Percentiles rank a stretch among this genome's conserved stretches.
Conservation (phyloP, 2,888 invertebrate genomes). For the Helicoverpa assulta region DNA sequence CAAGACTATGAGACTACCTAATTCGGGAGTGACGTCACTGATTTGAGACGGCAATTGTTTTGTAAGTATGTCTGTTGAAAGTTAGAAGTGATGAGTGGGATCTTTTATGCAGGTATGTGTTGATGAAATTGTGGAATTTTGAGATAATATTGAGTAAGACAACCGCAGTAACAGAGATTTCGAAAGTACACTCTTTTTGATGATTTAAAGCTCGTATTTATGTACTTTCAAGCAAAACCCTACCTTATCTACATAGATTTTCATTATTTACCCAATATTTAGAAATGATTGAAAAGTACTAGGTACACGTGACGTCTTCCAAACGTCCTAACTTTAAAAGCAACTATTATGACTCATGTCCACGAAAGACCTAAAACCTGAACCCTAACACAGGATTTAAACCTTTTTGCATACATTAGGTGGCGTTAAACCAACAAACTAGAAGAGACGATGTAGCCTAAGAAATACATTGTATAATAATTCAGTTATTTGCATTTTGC, state of each 20-base stretch:
- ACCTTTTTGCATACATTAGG: constrained; percentile 8
- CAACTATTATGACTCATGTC: too few species aligned
- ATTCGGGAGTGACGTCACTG: constrained; percentile 55
- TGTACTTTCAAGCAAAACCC: too few species aligned
- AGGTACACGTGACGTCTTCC: too few species aligned
- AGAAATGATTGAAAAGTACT: too few species aligned
- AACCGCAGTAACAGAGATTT: too few species aligned
- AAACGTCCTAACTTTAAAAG: too few species aligned
- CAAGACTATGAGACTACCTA: constrained; percentile 59
- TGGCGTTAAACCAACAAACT: constrained; percentile 12
- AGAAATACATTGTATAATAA: constrained; percentile 56
- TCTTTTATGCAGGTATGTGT: neutral
- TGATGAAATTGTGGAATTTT: neutral
- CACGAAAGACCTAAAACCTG: neutral
- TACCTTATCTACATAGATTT: too few species aligned
- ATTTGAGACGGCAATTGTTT: neutral
- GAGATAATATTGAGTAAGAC: too few species aligned
- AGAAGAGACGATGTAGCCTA: constrained; percentile 25
- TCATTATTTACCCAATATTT: too few species aligned
- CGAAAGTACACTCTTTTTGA: too few species aligned
- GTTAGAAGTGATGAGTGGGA: neutral
- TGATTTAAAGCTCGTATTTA: too few species aligned
- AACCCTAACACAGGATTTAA: neutral
- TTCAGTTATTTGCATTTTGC: constrained; percentile 62
- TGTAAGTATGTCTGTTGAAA: neutral